A percentile compares a stretch with the other conserved stretches of the same genome.
phyloP scores from a whole-genome alignment of 2,113 vertebrate genomes.

The Pampusana beccarii region DNA sequence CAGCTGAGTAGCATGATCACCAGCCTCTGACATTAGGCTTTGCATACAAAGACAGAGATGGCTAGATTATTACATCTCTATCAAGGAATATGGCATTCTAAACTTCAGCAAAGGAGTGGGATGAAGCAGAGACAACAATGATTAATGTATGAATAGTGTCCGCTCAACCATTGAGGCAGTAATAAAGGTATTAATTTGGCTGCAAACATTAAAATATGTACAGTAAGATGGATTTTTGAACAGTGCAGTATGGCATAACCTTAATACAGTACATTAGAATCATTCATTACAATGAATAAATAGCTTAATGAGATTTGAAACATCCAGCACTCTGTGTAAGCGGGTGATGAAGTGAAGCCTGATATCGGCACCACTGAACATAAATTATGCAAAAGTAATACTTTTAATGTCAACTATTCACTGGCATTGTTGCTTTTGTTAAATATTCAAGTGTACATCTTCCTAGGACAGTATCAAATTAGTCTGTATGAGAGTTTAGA shows the following conservation, averaged over 20 bases:
- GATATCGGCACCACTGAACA: slow-evolving; percentile 72
- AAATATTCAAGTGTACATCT: slow-evolving; percentile 83
- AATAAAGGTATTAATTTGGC: slow-evolving; percentile 79
- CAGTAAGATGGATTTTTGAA: slow-evolving; percentile 74
- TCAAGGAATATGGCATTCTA: not conserved
- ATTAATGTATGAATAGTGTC: slow-evolving; percentile 71
- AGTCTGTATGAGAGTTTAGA: slow-evolving; percentile 71
- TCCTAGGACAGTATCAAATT: slow-evolving; percentile 82
- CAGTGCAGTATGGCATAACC: slow-evolving; percentile 71
- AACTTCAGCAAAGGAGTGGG: not conserved
- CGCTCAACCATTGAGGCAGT: slow-evolving; percentile 71
- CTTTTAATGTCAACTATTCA: slow-evolving; percentile 74
- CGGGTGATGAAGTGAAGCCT: slow-evolving; percentile 69
- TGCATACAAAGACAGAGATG: not conserved
- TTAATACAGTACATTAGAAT: slow-evolving; percentile 77
- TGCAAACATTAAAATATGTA: slow-evolving; percentile 67
- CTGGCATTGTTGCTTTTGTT: slow-evolving; percentile 76
- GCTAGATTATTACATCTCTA: not conserved
- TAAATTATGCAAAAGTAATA: slow-evolving; percentile 85
- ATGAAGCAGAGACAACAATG: slow-evolving; percentile 44
- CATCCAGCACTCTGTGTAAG: slow-evolving; percentile 53
- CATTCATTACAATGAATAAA: slow-evolving; percentile 80
- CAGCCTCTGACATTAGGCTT: not conserved
- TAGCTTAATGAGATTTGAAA: slow-evolving; percentile 81
- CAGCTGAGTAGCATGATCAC: not conserved